Evolutionary conservation across 2,888 invertebrate genomes (phyloP).

Genomic region (Luffia ferchaultella): DNA sequence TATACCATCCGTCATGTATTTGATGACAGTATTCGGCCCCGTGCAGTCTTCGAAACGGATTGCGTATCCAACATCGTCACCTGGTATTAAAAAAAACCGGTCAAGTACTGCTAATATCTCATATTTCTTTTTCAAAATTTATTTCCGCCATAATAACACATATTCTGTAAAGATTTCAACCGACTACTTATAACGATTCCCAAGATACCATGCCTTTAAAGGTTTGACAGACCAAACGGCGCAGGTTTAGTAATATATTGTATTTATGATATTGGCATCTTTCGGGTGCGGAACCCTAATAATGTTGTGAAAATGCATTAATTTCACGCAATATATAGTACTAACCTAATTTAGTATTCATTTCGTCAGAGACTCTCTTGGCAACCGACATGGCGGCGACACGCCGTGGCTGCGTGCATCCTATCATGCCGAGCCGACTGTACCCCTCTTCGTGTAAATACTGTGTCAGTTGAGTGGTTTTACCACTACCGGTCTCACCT

Average conservation of each 20-base stretch:
- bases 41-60: slow-evolving; percentile 99
- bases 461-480: slow-evolving; percentile 97
- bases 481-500: slow-evolving; percentile 95
- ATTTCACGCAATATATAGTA: too few relatives aligned
- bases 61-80: slow-evolving; percentile 96
- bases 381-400: slow-evolving; percentile 99
- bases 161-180: too few relatives aligned
- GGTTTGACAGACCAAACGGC: too few relatives aligned
- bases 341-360: slow-evolving; percentile 84
- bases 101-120: too few relatives aligned
- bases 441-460: slow-evolving; percentile 98
- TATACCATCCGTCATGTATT: slow-evolving; percentile 99
- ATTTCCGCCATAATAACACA: too few relatives aligned
- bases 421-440: slow-evolving; percentile 91
- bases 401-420: slow-evolving; percentile 96
- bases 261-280: too few relatives aligned
- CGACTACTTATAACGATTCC: too few relatives aligned
- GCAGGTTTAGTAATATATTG: too few relatives aligned
- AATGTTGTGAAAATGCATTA: too few relatives aligned
- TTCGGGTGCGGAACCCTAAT: too few relatives aligned
- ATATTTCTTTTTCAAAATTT: too few relatives aligned
- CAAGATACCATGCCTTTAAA: too few relatives aligned
- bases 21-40: slow-evolving; percentile 89
- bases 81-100: slow-evolving; percentile 30
- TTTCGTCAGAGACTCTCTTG: slow-evolving; percentile 98